Percentiles rank a stretch among this genome's conserved stretches.
phyloP scores from a whole-genome alignment of 2,888 invertebrate genomes.

The Pristionchus mayeri region DNA sequence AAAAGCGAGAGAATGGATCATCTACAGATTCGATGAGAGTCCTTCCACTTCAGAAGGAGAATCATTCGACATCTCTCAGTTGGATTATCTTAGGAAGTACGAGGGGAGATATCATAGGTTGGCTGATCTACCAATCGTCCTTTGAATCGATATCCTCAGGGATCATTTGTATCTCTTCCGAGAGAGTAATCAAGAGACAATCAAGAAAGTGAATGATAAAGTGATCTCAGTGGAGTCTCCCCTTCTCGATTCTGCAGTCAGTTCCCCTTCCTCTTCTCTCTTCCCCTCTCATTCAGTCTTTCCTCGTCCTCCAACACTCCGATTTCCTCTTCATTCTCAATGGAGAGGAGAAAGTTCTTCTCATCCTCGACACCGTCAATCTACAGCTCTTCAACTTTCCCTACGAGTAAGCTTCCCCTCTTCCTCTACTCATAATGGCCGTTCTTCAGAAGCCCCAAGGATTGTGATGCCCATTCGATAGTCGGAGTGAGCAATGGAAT shows the following conservation, averaged over 20 bases:
- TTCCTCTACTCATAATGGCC: not conserved
- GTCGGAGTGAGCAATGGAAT: not conserved
- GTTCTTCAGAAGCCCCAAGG: conserved; percentile 3
- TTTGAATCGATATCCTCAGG: not conserved
- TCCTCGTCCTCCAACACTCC: not conserved
- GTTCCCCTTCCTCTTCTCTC: not conserved
- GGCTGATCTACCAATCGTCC: not conserved
- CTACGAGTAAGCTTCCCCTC: not conserved
- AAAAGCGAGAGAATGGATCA: not conserved
- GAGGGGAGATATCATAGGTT: conserved; percentile 18
- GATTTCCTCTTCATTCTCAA: conserved; percentile 30
- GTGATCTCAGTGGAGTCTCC: not conserved
- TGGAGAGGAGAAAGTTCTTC: conserved; percentile 1
- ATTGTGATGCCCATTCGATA: conserved; percentile 18
- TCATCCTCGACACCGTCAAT: not conserved
- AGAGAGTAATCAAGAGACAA: not conserved
- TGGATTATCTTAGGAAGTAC: conserved; percentile 15
- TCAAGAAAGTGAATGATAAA: conserved; percentile 2
- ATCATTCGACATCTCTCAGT: not conserved
- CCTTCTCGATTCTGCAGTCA: not conserved
- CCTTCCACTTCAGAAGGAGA: not conserved
- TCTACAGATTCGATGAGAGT: conserved; percentile 21
- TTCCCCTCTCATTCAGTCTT: not conserved
- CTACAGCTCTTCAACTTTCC: not conserved
- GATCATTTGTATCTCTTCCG: conserved; percentile 21